phyloP scores from a whole-genome alignment of 2,113 vertebrate species.

The Orthonyx spaldingii region DNA sequence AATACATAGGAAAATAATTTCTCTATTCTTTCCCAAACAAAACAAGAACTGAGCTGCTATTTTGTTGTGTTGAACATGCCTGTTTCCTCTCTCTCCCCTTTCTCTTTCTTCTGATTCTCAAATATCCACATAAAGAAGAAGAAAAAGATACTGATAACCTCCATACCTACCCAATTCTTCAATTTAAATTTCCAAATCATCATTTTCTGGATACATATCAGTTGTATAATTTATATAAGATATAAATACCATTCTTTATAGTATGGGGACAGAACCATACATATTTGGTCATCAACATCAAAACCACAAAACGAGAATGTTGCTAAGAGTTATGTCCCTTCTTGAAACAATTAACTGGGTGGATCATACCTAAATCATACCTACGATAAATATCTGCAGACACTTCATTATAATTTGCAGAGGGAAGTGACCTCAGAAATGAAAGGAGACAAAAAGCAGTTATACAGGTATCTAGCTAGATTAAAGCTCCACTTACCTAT shows the following conservation, averaged over 20 bases:
- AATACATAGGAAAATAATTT: not conserved
- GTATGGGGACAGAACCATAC: not conserved
- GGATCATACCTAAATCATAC: not conserved
- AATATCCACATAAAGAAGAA: not conserved
- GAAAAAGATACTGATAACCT: not conserved
- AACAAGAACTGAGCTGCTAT: not conserved
- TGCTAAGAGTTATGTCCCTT: not conserved
- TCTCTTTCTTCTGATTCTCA: not conserved
- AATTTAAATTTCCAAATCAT: not conserved
- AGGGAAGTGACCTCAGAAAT: not conserved
- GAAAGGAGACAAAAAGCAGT: not conserved
- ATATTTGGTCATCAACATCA: not conserved
- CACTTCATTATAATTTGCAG: not conserved
- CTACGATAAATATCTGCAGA: not conserved
- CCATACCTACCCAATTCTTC: fast-evolving
- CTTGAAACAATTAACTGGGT: not conserved
- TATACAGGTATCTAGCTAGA: not conserved
- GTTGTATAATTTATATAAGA: not conserved
- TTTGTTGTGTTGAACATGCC: not conserved
- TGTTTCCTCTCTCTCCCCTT: not conserved
- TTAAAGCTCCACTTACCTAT: not conserved
- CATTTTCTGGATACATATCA: not conserved
- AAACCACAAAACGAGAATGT: not conserved
- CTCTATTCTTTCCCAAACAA: not conserved
- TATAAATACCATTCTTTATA: not conserved